Base-by-base conservation (phyloP, 2,113 vertebrate genomes). In the Cyphomyrus plagiostoma region DNA sequence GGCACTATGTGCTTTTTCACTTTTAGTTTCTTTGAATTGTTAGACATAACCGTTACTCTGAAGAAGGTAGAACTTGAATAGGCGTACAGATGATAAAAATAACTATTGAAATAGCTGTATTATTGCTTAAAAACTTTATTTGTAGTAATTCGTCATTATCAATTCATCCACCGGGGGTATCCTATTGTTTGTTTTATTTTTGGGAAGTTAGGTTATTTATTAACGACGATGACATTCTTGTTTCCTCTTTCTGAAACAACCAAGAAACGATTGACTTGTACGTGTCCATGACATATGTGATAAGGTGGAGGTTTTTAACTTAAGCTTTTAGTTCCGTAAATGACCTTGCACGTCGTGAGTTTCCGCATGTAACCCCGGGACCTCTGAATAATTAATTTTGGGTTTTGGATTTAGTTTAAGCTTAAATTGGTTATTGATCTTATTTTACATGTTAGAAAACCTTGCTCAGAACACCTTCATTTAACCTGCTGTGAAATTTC, bases 121-220 rank as follows among this genome's bases (percentile, higher is more conserved):
- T 42, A n/a, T 42, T 77, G 74, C 35, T 80, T 42, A 80, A 80
- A 39, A 11, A 70, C 62, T 30, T 70, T 70, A 30, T 80, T 42
- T 15, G 30, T 74, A 80, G 35, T 39, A 84, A 84, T 26, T 58
- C 53, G 30, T 46, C 49, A 52, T 30, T 26, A 30, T 58, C 52
- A 42, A 87, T 58, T 83, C 74, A 89, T 58, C 53, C 88, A 30
- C 62, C 62, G 62, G 48, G 74, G 21, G 53, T 35, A 53, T n/a
- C 6, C 3, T 7, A 89, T 19, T 62, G 80, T 39, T 88, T 89
- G 88, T 89, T 83, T 83, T 84, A 62, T 84, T 89, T 89, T 89
- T 84, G 80, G 80, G 89, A 89, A 89, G 89, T 89, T 85, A 58
- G 62, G 89, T 89, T 89, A 89, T 62, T 62, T 85, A 89, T 89